Evolutionary conservation across 2,888 invertebrate genomes (phyloP).

Genomic region (Steinernema scapterisci): DNA sequence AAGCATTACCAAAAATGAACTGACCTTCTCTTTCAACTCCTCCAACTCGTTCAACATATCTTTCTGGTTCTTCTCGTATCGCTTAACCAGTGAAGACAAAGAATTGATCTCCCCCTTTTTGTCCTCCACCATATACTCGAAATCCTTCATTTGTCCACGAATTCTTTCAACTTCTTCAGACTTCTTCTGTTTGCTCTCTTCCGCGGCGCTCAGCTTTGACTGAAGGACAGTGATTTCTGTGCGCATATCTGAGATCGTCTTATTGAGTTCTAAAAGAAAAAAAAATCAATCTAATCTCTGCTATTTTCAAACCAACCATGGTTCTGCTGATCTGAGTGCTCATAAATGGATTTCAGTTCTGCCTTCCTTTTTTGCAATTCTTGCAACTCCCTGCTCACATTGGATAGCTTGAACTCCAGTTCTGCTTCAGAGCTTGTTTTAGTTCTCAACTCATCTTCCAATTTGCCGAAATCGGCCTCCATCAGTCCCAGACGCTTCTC

Average conservation of each 20-base stretch:
- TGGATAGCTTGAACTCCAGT: slow-evolving; percentile 16
- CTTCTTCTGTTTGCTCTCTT: slow-evolving; percentile 16
- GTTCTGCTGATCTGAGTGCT: background rate
- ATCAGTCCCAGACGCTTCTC: background rate
- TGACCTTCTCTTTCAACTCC: slow-evolving; percentile 10
- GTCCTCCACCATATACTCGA: slow-evolving; percentile 21
- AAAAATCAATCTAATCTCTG: background rate
- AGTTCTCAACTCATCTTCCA: slow-evolving; percentile 2
- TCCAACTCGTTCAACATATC: slow-evolving; percentile 12
- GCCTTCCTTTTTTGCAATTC: background rate
- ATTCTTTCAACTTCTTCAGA: background rate
- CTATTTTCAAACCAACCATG: background rate
- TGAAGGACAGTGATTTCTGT: slow-evolving; percentile 9
- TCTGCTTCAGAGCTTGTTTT: background rate
- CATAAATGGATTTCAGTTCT: background rate
- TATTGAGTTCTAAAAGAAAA: background rate
- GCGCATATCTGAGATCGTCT: background rate
- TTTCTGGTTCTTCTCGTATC: slow-evolving; percentile 22
- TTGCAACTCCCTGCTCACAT: background rate
- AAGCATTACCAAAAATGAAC: too few species aligned
- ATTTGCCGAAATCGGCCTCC: background rate
- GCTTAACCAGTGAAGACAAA: background rate
- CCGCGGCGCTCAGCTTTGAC: slow-evolving; percentile 1
- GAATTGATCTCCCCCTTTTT: slow-evolving; percentile 11
- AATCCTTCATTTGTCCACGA: slow-evolving; percentile 1